These are phyloP conservation scores for Tokudaia muenninki DNA, from an alignment of 2,797 vertebrate genomes.

Conservation along the genomic window DNA sequence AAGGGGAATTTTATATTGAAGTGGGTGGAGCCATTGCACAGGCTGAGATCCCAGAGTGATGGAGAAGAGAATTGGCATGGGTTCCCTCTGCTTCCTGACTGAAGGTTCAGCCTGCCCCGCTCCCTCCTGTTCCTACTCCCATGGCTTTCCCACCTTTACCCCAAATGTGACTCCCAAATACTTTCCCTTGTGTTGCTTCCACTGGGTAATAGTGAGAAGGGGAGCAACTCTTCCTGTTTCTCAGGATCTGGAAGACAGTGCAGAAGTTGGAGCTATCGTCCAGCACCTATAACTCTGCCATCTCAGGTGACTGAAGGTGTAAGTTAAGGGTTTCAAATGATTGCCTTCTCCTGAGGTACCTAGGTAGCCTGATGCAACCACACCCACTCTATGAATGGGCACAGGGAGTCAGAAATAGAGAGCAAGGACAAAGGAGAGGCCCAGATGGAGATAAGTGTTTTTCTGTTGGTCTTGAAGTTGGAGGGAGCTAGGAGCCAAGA, in stretches of 20 bases:
- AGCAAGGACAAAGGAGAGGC: fast-evolving
- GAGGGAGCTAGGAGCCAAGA: not conserved
- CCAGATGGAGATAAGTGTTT: not conserved
- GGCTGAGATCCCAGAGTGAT: not conserved
- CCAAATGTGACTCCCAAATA: not conserved
- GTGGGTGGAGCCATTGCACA: not conserved
- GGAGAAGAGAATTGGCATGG: no score
- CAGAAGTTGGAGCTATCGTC: not conserved
- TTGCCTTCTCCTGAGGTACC: not conserved
- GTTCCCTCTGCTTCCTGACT: not conserved
- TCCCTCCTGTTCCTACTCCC: no score
- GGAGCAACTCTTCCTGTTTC: not conserved
- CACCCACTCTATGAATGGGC: not conserved
- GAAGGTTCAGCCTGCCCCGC: no score
- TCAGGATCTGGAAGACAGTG: no score
- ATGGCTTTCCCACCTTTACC: not conserved
- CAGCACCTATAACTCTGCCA: no score
- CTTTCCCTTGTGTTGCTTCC: not conserved
- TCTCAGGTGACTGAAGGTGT: not conserved
- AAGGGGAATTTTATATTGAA: not conserved
- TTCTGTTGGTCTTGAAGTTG: not conserved
- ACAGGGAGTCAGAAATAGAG: no score
- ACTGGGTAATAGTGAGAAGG: not conserved
- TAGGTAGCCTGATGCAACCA: not conserved
- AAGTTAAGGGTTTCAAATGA: not conserved